Evolutionary conservation across 2,113 vertebrate species (phyloP), one percentile per base, ranked within the genome.

Genomic region (Gambusia holbrooki): DNA sequence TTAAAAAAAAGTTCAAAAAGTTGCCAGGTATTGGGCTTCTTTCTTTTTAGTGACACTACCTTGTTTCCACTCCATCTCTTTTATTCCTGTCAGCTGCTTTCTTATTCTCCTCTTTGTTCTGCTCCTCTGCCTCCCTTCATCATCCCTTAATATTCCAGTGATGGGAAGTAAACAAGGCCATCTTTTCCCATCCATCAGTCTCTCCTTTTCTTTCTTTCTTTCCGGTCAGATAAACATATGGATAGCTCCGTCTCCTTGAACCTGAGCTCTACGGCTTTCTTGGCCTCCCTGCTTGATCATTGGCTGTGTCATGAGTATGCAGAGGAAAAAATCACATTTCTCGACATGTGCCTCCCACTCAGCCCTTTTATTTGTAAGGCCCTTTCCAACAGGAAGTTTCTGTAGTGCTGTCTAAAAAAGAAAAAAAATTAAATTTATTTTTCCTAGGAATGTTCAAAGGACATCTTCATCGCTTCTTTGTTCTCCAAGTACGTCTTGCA

Each of bases 241-340:
- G 30, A 64, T 64, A 22, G 62, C 62, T 33, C 62, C 22, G 30
- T 64, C 62, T 64, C 62, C 62, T 64, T 32, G 30, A 64, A 64
- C 30, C 14, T 22, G 17, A 30, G 32, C 29, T 9, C 6, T 30
- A 19, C 17, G 22, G 30, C 30, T 64, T 64, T 33, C 62, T 19
- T 63, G 13, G 28, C 28, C 62, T 17, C 17, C 30, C 62, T 45
- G 62, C 30, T 4, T 33, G 29, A 64, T 33, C 62, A 17, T 3
- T 64, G 62, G 62, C 15, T 64, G 29, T 33, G 30, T 33, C 12
- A 22, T 64, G 32, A 32, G 14, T 22, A 33, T 22, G 19, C 62
- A 32, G 62, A 30, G 62, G 62, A 15, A 63, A 63, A 15, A 32
- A 32, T 63, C 25, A 58, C 11, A 63, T 30, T 63, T 30, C 62